Base-by-base conservation (phyloP, 2,113 vertebrate genomes). In the Sebastes fasciatus region DNA sequence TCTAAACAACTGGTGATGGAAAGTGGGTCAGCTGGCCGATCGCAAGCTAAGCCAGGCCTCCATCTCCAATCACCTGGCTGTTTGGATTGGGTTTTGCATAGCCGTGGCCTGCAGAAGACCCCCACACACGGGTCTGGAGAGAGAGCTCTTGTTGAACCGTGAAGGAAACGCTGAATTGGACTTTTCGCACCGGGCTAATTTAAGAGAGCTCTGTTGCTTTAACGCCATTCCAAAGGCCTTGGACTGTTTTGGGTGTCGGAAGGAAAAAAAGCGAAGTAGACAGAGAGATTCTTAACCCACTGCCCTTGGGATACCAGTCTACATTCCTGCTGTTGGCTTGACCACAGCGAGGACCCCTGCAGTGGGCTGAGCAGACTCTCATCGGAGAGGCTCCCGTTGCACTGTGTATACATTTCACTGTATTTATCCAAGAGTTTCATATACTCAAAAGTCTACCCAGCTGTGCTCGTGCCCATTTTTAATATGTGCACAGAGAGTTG, bases 241-340 rank as follows among this genome's bases (percentile, higher is more conserved):
- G 78, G 43, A 49, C 74, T 79, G 72, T 68, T 82, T 72, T 42
- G 68, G 78, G 26, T 63, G 40, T 55, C 45, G 10, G 64, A 21
- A 46, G 46, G 48, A 49, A 70, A 51, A 34, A 66, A 64, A 45
- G 60, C 49, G 64, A 54, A 40, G 74, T 62, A 90, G 86, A 79
- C 80, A 74, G 70, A 79, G 61, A 68, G 79, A 90, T 87, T 89
- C 72, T 84, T 85, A 86, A 88, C 84, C 86, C 79, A 55, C 76
- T 90, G 78, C 84, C 74, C 86, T 85, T 79, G 79, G 86, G 86
- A 93, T 83, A 73, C 77, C 83, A 74, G 87, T 88, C 76, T 89
- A 87, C 76, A 87, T 87, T 90, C 87, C 74, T 88, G 72, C 71
- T 79, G 70, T 60, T 65, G 87, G 73, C 83, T 77, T 84, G 91